Evolutionary conservation across 2,888 invertebrate species (phyloP).

Genomic region (Rambutsinella grinnellia): DNA sequence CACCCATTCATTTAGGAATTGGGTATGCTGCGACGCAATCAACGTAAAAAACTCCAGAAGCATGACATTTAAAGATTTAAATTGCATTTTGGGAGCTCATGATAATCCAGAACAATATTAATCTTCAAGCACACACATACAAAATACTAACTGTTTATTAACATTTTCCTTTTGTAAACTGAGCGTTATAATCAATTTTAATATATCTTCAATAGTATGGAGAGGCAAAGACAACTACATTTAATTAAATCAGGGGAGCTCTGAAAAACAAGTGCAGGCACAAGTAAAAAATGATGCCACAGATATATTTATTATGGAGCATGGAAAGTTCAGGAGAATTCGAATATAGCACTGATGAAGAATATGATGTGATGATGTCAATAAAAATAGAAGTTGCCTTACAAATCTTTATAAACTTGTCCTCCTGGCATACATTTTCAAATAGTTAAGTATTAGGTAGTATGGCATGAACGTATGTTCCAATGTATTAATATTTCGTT

Average conservation of each 20-base stretch:
- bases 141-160: background rate
- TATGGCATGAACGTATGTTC: no score
- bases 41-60: conserved; percentile 11
- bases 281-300: conserved; percentile 3
- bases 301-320: background rate
- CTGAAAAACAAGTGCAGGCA: conserved; percentile 3
- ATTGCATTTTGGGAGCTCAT: background rate
- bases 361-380: background rate
- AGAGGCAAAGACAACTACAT: no score
- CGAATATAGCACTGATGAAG: background rate
- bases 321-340: background rate
- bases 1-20: conserved; percentile 33
- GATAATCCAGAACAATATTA: background rate
- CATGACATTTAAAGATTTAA: background rate
- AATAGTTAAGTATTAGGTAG: no score
- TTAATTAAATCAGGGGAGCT: no score
- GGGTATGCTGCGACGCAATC: conserved; percentile 15
- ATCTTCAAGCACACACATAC: background rate
- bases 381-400: background rate
- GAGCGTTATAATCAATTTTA: conserved; percentile 17
- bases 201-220: conserved; percentile 10
- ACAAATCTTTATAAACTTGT: no score
- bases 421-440: no score
- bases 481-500: no score
- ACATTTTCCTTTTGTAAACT: background rate